Conservation (phyloP, 2,888 invertebrate genomes). For the Aphidius colemani region DNA sequence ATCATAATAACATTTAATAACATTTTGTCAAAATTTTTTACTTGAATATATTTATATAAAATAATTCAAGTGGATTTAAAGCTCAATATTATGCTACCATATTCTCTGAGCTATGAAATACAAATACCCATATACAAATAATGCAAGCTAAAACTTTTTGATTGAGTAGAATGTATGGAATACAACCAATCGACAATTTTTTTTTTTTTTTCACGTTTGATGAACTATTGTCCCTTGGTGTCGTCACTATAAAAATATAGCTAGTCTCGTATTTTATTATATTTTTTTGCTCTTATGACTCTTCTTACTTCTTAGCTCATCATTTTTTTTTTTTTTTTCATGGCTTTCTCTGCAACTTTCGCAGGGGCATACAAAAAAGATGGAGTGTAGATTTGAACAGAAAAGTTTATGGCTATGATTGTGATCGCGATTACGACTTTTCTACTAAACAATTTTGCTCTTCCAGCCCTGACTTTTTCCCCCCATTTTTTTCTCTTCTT, state of each 20-base stretch:
- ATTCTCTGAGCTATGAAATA: too few species aligned
- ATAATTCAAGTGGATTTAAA: too few species aligned
- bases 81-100: too few species aligned
- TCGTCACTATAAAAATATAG: conserved; percentile 12
- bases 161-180: background rate
- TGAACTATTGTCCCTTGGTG: conserved; percentile 38
- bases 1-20: too few species aligned
- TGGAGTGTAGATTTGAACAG: background rate
- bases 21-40: too few species aligned
- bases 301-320: background rate
- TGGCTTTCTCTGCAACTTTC: conserved; percentile 6
- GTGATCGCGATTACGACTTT: conserved; percentile 16
- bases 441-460: background rate
- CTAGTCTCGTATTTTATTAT: conserved; percentile 12
- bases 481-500: background rate
- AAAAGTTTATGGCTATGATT: conserved; percentile 18
- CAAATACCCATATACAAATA: background rate
- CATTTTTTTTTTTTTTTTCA: conserved; percentile 5
- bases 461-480: background rate
- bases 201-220: conserved; percentile 22
- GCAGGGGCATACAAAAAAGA: background rate
- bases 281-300: background rate
- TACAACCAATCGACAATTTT: too few species aligned
- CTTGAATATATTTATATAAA: too few species aligned
- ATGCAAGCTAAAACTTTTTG: background rate